Conservation (phyloP, 2,113 vertebrate species). For the Gopherus flavomarginatus region DNA sequence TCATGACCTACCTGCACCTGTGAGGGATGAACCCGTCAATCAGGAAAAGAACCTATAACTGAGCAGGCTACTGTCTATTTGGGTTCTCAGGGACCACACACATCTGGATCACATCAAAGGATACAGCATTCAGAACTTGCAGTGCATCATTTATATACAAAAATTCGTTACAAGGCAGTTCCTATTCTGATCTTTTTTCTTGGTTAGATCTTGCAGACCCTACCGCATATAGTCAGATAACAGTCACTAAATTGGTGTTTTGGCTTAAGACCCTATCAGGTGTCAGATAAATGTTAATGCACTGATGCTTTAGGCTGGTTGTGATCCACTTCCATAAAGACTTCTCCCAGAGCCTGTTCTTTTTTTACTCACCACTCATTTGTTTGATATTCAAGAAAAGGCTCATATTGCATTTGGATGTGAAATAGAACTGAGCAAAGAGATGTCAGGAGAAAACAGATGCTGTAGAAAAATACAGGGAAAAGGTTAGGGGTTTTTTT, state of each 20-base stretch:
- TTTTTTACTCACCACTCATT: fast-evolving
- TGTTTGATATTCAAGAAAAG: background rate
- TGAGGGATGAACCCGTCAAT: background rate
- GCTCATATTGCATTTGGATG: background rate
- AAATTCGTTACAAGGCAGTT: background rate
- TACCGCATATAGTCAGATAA: background rate
- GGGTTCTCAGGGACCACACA: background rate
- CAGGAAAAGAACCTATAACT: background rate
- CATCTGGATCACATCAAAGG: background rate
- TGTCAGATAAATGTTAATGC: background rate
- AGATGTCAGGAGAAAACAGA: background rate
- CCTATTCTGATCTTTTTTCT: background rate
- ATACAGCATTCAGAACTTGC: background rate
- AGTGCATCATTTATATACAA: background rate
- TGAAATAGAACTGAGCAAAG: background rate
- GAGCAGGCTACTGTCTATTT: background rate
- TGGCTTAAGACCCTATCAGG: background rate
- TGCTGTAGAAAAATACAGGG: background rate
- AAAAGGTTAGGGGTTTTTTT: background rate
- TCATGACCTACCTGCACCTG: slow-evolving; percentile 2
- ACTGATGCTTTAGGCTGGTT: background rate
- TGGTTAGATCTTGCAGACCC: background rate
- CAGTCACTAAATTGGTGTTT: background rate
- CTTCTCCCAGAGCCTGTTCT: fast-evolving
- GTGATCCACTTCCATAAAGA: background rate